Conservation (phyloP, 2,888 invertebrate genomes). For the Protodeltote pygarga region DNA sequence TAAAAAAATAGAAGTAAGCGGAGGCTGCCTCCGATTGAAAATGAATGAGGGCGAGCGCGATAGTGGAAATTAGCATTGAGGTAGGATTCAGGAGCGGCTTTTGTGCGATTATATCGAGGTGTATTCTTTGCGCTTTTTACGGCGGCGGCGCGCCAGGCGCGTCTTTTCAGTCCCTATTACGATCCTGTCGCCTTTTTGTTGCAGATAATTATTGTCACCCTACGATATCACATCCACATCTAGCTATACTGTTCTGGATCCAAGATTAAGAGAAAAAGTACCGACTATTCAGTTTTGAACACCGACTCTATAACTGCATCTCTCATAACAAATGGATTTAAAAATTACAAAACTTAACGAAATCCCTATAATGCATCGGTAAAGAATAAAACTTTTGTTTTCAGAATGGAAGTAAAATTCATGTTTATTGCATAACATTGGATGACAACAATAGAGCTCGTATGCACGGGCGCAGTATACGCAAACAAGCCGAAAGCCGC, state of each 20-base stretch:
- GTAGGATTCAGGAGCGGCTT: conserved; percentile 85
- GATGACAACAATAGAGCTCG: conserved; percentile 22
- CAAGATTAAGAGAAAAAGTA: conserved; percentile 22
- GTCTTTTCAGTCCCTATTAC: conserved; percentile 80
- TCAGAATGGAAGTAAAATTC: no score
- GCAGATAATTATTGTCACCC: conserved; percentile 78
- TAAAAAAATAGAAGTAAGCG: conserved; percentile 84
- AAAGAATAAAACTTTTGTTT: no score
- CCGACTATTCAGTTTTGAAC: conserved; percentile 26
- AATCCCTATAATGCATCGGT: no score
- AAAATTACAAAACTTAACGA: not conserved
- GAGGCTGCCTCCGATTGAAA: conserved; percentile 84
- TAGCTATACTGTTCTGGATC: conserved; percentile 17
- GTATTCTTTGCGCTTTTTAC: conserved; percentile 87
- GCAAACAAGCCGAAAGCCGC: conserved; percentile 39
- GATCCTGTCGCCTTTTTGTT: conserved; percentile 81
- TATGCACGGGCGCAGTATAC: conserved; percentile 11
- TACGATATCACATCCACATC: conserved; percentile 61
- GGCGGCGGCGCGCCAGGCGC: conserved; percentile 73
- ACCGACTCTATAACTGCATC: conserved; percentile 11
- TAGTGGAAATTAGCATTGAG: conserved; percentile 88
- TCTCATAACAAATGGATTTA: not conserved
- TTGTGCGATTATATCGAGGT: conserved; percentile 87
- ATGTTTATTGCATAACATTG: conserved; percentile 34
- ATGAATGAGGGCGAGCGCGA: conserved; percentile 86